Conservation (phyloP, 2,888 invertebrate genomes). For the Thymelicus sylvestris region DNA sequence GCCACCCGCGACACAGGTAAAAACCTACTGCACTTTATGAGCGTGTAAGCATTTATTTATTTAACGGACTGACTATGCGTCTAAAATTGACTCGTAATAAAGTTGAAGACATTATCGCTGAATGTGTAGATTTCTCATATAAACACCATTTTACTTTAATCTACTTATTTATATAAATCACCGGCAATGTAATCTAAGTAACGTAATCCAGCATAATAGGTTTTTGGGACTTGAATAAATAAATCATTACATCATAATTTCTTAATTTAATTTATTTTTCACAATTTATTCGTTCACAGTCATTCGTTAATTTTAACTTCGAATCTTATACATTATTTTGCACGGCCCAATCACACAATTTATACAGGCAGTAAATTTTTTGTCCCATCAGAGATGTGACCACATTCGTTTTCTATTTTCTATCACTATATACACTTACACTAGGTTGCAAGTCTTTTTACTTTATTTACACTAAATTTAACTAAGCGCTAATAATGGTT, state of each 20-base stretch:
- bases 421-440: slow-evolving; percentile 63
- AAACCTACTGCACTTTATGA: no score
- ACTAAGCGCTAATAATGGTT: slow-evolving; percentile 88
- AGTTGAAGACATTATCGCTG: no score
- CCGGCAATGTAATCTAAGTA: no score
- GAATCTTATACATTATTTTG: slow-evolving; percentile 26
- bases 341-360: slow-evolving; percentile 30
- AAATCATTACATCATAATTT: slow-evolving; percentile 4
- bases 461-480: slow-evolving; percentile 76
- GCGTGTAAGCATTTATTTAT: no score
- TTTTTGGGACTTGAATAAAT: background rate
- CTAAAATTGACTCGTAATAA: no score
- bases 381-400: slow-evolving; percentile 57
- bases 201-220: no score
- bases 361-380: slow-evolving; percentile 37
- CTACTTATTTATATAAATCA: no score
- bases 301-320: slow-evolving; percentile 48
- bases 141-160: no score
- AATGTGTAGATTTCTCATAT: no score
- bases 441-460: slow-evolving; percentile 67
- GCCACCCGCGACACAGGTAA: no score
- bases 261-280: slow-evolving; percentile 73
- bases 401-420: slow-evolving; percentile 39
- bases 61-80: no score
- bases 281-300: slow-evolving; percentile 56